Conservation (phyloP, 2,113 vertebrate species). For the Bujurquina vittata region DNA sequence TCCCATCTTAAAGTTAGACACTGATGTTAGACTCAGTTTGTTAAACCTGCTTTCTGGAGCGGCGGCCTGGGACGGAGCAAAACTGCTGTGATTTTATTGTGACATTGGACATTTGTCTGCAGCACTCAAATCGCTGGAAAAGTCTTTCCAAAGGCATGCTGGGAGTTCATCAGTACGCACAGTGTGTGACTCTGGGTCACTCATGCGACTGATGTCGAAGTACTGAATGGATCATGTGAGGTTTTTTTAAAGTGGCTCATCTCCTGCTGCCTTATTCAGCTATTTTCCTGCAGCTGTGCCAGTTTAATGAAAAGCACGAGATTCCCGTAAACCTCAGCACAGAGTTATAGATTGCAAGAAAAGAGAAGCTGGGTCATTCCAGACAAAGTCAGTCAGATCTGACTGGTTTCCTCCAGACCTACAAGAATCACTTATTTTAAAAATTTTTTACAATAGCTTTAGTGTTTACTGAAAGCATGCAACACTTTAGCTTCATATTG, state of each 20-base stretch:
- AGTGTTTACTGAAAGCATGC: neutral
- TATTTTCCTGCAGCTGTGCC: neutral
- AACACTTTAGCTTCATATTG: neutral
- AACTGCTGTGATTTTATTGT: neutral
- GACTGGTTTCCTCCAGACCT: neutral
- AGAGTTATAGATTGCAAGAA: neutral
- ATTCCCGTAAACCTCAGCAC: neutral
- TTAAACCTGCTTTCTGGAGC: too few relatives aligned
- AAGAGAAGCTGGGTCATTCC: neutral
- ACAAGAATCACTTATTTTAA: neutral
- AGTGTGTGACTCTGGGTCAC: neutral
- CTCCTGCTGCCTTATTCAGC: conserved; percentile 6
- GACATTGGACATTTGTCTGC: neutral
- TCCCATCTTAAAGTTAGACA: too few relatives aligned
- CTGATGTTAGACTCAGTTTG: too few relatives aligned
- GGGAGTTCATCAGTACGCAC: neutral
- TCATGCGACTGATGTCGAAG: neutral
- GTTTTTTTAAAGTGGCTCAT: neutral
- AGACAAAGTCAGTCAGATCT: neutral
- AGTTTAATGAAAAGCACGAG: conserved; percentile 32
- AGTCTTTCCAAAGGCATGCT: neutral
- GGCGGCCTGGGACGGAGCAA: too few relatives aligned
- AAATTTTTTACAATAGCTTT: neutral
- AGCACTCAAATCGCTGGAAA: neutral
- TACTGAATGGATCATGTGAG: conserved; percentile 36